Evolutionary conservation across 1,140 invertebrate genomes (phyloP), one percentile per base, ranked within the genome.

Genomic region (Gryllus bimaculatus): DNA sequence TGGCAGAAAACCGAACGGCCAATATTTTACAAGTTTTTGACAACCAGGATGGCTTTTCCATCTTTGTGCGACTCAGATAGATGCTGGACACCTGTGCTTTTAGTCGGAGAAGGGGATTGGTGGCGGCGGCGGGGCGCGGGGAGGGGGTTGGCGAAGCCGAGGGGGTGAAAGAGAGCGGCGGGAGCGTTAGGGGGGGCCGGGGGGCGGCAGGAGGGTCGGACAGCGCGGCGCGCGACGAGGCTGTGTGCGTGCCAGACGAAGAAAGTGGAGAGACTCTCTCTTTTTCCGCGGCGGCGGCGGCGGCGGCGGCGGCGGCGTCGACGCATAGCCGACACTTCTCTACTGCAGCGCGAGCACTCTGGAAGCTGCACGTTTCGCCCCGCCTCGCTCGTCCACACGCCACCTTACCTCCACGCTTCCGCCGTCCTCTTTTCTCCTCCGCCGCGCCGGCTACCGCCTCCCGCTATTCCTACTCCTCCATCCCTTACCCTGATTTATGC

Each of bases 1-100:
- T 78, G 86, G 86, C 86, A 86, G 86, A 86, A 85, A 85, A 87
- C 86, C 85, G 87, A 86, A 77, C 78, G 79, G 76, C 76, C 79
- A 81, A 83, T 82, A 78, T 82, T 81, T 80, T 82, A 82, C 80
- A 83, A 83, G 76, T 77, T 81, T 79, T 82, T 83, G 83, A 83
- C 83, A 83, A 82, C 82, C 83, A 74, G 82, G 82, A 83, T 79
- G 80, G 80, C 80, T 77, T 82, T 80, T 81, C 81, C 78, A 78
- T 80, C 81, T 81, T 80, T 81, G 81, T 81, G 78, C 78, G 81
- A 79, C 77, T 77, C 74, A 78, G 80, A 82, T 79, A 78, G 78
- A 80, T 80, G 78, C 80, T 76, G 80, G 80, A 81, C 74, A 79
- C 78, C 78, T 78, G 79, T 80, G 80, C 80, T 80, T 80, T 77